A percentile compares a stretch with the other conserved stretches of the same genome.
These are phyloP conservation scores for Drosophila basisetae DNA, from an alignment of 2,888 invertebrate species.

Conservation along the genomic window DNA sequence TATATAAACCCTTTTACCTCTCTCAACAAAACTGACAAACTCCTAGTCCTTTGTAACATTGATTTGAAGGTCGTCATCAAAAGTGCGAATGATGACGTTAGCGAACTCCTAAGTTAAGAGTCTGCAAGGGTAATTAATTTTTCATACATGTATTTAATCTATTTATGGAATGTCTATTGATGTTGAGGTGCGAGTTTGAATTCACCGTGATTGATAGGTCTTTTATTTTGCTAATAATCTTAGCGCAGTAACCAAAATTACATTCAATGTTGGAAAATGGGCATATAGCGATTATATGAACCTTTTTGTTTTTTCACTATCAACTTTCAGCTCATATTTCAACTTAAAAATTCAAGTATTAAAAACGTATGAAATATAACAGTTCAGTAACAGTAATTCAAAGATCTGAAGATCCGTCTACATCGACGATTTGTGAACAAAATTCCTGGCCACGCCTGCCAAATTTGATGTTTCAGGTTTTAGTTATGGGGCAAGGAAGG, in stretches of 20 bases:
- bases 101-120: not conserved
- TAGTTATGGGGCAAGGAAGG: no score
- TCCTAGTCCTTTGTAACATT: not conserved
- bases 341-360: not conserved
- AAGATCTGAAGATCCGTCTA: not conserved
- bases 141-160: not conserved
- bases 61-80: not conserved
- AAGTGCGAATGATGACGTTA: not conserved
- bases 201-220: not conserved
- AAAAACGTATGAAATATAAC: not conserved
- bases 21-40: not conserved
- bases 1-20: not conserved
- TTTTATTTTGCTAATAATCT: not conserved
- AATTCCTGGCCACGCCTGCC: accelerated
- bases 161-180: not conserved
- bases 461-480: not conserved
- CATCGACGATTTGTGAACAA: not conserved
- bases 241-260: not conserved
- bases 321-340: not conserved
- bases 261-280: not conserved
- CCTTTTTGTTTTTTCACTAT: not conserved
- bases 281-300: not conserved
- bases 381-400: not conserved
- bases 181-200: not conserved
- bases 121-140: not conserved